A percentile compares a stretch with the other conserved stretches of the same genome.
Conservation (phyloP, 2,797 vertebrate species). For the Amazonetta brasiliensis region DNA sequence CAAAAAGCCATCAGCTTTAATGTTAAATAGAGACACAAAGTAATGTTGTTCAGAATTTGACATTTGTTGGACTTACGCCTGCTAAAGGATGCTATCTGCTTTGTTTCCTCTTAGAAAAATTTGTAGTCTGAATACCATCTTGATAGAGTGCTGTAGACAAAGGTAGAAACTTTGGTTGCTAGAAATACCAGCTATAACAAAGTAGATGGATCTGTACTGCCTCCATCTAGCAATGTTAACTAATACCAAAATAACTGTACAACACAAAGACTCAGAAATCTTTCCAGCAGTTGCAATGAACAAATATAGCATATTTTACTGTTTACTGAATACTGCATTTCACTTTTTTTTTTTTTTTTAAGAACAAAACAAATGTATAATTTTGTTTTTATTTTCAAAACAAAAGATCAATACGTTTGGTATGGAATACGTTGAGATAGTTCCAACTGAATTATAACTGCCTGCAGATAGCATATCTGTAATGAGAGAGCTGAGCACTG, state of each 20-base stretch:
- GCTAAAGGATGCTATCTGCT: constrained; percentile 81
- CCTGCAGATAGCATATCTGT: not conserved
- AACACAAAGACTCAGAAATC: constrained; percentile 27
- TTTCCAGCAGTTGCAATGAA: not conserved
- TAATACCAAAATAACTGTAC: constrained; percentile 51
- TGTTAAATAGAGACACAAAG: constrained; percentile 92
- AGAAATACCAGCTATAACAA: constrained; percentile 59
- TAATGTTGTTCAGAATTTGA: constrained; percentile 86
- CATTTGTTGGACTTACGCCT: constrained; percentile 84
- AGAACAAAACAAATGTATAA: not conserved
- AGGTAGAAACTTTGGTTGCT: constrained; percentile 19
- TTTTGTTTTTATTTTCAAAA: constrained; percentile 11
- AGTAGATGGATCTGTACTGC: constrained; percentile 20
- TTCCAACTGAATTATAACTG: not conserved
- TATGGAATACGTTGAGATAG: not conserved
- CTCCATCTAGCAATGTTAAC: constrained; percentile 34
- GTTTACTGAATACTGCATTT: not conserved
- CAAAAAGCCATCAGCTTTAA: constrained; percentile 88
- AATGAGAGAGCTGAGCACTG: not conserved
- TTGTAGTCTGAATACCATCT: constrained; percentile 58
- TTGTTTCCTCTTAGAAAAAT: constrained; percentile 87
- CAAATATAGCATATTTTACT: not conserved
- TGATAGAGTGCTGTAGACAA: constrained; percentile 55
- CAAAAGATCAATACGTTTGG: not conserved
- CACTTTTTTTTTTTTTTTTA: not conserved